These are phyloP conservation scores for Cerastoderma edule DNA, from an alignment of 2,888 invertebrate genomes.

Conservation along the genomic window DNA sequence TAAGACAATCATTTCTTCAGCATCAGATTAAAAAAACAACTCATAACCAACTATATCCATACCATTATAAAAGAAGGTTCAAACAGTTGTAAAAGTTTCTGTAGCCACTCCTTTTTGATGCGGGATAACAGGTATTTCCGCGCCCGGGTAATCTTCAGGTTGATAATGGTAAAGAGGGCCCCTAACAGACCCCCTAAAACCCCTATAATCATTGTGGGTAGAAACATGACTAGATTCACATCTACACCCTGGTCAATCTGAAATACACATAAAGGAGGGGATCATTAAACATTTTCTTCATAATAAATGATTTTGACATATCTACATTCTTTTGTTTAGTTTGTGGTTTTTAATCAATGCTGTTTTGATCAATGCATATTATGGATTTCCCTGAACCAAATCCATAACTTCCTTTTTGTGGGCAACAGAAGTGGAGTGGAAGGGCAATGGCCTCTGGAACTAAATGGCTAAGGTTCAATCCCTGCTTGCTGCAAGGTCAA, in stretches of 20 bases:
- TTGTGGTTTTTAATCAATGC: too few relatives aligned
- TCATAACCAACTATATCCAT: slow-evolving; percentile 14
- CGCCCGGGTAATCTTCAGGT: slow-evolving; percentile 82
- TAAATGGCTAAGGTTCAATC: too few relatives aligned
- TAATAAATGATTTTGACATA: too few relatives aligned
- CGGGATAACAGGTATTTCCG: slow-evolving; percentile 80
- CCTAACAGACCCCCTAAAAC: slow-evolving; percentile 83
- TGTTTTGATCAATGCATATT: too few relatives aligned
- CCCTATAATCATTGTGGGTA: slow-evolving; percentile 83
- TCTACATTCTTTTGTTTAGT: too few relatives aligned
- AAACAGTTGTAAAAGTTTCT: slow-evolving; percentile 77
- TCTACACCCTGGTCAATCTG: slow-evolving; percentile 81
- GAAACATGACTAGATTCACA: slow-evolving; percentile 83
- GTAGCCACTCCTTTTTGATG: slow-evolving; percentile 70
- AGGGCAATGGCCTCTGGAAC: too few relatives aligned
- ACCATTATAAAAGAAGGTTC: slow-evolving; percentile 82
- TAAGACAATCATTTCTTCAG: too few relatives aligned
- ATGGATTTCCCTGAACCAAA: too few relatives aligned
- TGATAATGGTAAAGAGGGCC: slow-evolving; percentile 83
- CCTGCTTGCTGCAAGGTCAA: too few relatives aligned
- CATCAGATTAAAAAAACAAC: too few relatives aligned
- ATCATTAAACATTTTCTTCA: neutral
- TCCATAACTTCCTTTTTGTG: too few relatives aligned
- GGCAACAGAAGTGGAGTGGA: too few relatives aligned
- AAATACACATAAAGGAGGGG: slow-evolving; percentile 17